Evolutionary conservation across 92 coral and sea anemone genomes (phyloP), one percentile per base, ranked within the genome.

Genomic region (Porites divaricata): DNA sequence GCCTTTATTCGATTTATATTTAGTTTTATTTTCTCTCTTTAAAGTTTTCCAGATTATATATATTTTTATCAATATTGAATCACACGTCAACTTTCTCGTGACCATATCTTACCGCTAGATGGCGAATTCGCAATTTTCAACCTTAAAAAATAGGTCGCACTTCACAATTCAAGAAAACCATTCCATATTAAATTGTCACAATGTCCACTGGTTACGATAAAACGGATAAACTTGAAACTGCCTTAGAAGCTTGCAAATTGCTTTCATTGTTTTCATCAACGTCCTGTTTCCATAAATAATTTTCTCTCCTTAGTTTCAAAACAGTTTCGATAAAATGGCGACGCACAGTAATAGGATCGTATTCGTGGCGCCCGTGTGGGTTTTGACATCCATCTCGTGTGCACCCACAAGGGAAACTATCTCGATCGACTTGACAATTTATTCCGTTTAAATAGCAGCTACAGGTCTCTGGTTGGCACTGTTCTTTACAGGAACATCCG

Each of bases 401-500:
- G 67, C 99, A 97, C 15, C 99, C 98, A 79, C 99, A 97, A 12
- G 99, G 99, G 67, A 97, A 97, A 49, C 92, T 93, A 26, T 95
- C 99, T 25, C 98, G 87, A 80, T 97, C 99, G 3, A 97, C 99
- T 73, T 97, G 99, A 72, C 99, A 97, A 54, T 93, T 95, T 75
- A 97, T 97, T 49, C 99, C 99, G 65, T 97, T 97, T 17, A 95
- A 72, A 57, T 88, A 88, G 74, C 99, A 97, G 70, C 92, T 91
- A 87, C 99, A 97, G 6, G 95, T 81, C 49, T 81, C 89, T 4
- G 97, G 98, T 65, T 93, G 93, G 76, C 99, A 97, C 63, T 70
- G 91, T 9, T 92, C 93, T 71, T 95, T 95, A 72, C 99, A 97
- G 66, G 90, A 91, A 71, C 99, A 97, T 72, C 99, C 99, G 76